Evolutionary conservation across 2,797 vertebrate species (phyloP).

Genomic region (Poliocrania exsul): DNA sequence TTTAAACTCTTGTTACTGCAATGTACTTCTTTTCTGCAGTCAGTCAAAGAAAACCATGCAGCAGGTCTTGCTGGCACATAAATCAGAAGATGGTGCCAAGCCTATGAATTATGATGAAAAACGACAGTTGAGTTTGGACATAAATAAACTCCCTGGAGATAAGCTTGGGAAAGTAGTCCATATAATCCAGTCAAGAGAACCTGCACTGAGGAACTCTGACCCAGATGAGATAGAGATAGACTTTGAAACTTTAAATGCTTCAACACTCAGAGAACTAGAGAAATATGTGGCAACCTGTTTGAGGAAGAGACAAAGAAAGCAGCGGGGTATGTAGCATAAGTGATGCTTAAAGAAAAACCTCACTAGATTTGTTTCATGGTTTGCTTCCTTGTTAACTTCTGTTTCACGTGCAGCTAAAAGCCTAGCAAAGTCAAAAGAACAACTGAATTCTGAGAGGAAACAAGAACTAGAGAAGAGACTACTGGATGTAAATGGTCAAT

Average conservation of each 20-base stretch:
- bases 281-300: conserved; percentile 84
- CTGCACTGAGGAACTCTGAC: conserved; percentile 75
- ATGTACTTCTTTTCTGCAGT: conserved; percentile 64
- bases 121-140: conserved; percentile 86
- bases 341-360: not conserved
- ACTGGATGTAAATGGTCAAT: conserved; percentile 67
- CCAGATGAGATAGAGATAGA: conserved; percentile 89
- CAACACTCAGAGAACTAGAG: conserved; percentile 87
- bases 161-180: conserved; percentile 86
- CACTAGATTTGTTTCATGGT: not conserved
- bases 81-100: conserved; percentile 65
- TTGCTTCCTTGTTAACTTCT: not conserved
- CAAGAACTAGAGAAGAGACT: conserved; percentile 72
- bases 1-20: conserved; percentile 19
- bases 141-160: conserved; percentile 88
- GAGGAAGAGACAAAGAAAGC: conserved; percentile 76
- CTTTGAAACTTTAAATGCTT: conserved; percentile 87
- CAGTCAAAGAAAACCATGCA: conserved; percentile 68
- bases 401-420: conserved; percentile 75
- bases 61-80: conserved; percentile 13
- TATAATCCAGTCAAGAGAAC: conserved; percentile 87
- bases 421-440: conserved; percentile 67
- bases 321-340: conserved; percentile 69
- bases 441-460: conserved; percentile 69
- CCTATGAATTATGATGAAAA: conserved; percentile 90